These are phyloP conservation scores for Perca schrenkii DNA, from an alignment of 2,113 vertebrate species.

Conservation along the genomic window DNA sequence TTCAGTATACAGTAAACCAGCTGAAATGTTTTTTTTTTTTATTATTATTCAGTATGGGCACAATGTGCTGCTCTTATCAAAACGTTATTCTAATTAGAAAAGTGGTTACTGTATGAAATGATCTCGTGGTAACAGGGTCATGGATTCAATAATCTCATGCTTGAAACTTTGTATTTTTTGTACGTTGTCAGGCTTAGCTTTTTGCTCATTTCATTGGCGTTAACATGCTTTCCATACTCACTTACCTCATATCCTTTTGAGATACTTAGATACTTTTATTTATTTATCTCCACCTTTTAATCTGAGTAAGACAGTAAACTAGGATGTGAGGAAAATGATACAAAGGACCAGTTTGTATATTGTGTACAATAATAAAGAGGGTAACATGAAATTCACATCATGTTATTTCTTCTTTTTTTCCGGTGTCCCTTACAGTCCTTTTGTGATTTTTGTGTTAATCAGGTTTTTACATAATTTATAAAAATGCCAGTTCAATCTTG, in stretches of 20 bases:
- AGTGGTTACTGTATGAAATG: slow-evolving; percentile 88
- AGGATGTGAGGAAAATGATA: slow-evolving; percentile 87
- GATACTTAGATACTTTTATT: slow-evolving; percentile 87
- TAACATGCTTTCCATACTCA: slow-evolving; percentile 85
- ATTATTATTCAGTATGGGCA: slow-evolving; percentile 74
- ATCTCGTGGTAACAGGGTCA: slow-evolving; percentile 51
- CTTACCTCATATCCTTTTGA: slow-evolving; percentile 91
- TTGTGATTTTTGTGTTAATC: slow-evolving; percentile 82
- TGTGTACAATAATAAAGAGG: slow-evolving; percentile 91
- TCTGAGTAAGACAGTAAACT: slow-evolving; percentile 84
- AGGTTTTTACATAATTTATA: slow-evolving; percentile 93
- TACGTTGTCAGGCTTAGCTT: slow-evolving; percentile 75
- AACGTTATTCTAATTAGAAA: slow-evolving; percentile 82
- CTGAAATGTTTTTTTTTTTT: slow-evolving; percentile 30
- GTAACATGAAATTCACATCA: slow-evolving; percentile 83
- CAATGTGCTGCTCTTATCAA: slow-evolving; percentile 83
- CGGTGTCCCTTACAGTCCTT: slow-evolving; percentile 80
- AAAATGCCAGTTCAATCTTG: slow-evolving; percentile 74
- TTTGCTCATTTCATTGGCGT: slow-evolving; percentile 72
- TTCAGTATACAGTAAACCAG: slow-evolving; percentile 89
- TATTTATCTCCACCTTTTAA: slow-evolving; percentile 92
- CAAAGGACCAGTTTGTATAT: slow-evolving; percentile 96
- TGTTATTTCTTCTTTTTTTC: slow-evolving; percentile 75
- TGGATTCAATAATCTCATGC: slow-evolving; percentile 72
- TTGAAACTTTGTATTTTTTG: slow-evolving; percentile 71